phyloP scores from a whole-genome alignment of 2,113 vertebrate genomes.

The Mungos mungo region DNA sequence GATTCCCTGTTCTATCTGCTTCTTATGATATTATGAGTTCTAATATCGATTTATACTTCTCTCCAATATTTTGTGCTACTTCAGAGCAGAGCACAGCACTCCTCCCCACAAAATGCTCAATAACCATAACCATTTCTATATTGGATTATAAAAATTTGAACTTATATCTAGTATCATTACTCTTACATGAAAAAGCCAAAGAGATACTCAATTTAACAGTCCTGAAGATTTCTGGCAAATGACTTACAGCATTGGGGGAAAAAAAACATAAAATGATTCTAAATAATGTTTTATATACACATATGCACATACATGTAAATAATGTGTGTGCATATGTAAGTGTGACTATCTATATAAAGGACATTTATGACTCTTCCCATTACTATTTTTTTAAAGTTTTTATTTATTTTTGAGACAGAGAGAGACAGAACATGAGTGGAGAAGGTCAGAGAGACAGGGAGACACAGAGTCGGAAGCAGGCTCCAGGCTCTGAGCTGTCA shows the following conservation, averaged over 20 bases:
- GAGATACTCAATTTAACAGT: not conserved
- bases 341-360: not conserved
- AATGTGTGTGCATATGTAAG: not conserved
- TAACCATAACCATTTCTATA: not conserved
- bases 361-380: not conserved
- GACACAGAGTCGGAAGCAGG: no score
- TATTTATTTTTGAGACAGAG: no score
- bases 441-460: no score
- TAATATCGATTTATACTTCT: not conserved
- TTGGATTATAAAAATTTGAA: not conserved
- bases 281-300: not conserved
- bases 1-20: not conserved
- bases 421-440: no score
- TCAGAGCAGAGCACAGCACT: not conserved
- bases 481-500: no score
- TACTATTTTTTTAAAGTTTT: not conserved
- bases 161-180: not conserved
- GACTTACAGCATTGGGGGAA: not conserved
- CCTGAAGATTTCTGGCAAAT: not conserved
- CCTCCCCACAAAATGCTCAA: not conserved
- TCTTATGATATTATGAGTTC: not conserved
- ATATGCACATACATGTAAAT: not conserved
- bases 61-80: not conserved
- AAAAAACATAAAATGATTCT: not conserved
- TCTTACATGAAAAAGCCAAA: not conserved